These are phyloP conservation scores for Pseudochaenichthys georgianus DNA, from an alignment of 2,797 vertebrate species.

Conservation along the genomic window DNA sequence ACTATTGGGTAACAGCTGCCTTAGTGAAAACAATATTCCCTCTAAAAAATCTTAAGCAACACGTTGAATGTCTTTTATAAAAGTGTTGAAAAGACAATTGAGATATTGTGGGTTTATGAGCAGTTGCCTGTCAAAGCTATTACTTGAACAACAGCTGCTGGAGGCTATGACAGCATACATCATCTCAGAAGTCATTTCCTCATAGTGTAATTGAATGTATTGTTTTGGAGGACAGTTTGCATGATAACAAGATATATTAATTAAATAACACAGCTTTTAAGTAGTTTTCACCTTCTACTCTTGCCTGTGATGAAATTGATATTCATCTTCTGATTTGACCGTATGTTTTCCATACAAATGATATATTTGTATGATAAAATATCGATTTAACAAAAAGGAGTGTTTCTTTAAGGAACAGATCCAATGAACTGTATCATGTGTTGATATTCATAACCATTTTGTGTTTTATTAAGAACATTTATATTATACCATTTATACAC, in stretches of 20 bases:
- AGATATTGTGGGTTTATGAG: conserved; percentile 13
- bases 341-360: background rate
- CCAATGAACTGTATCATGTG: background rate
- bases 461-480: background rate
- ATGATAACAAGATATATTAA: conserved; percentile 8
- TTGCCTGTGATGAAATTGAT: background rate
- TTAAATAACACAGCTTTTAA: conserved; percentile 5
- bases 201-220: conserved; percentile 5
- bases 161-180: background rate
- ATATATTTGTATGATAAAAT: background rate
- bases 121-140: conserved; percentile 27
- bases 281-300: background rate
- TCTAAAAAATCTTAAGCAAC: background rate
- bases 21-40: conserved; percentile 10
- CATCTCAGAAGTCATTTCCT: conserved; percentile 15
- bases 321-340: background rate
- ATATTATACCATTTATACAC: conserved; percentile 15
- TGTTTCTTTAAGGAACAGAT: background rate
- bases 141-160: conserved; percentile 45
- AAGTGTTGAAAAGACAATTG: conserved; percentile 8
- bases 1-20: conserved; percentile 9
- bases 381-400: background rate
- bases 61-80: conserved; percentile 1
- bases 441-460: conserved; percentile 5
- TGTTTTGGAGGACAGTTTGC: background rate